Conservation (phyloP, 2,888 invertebrate species). For the Drosophila heteroneura region DNA sequence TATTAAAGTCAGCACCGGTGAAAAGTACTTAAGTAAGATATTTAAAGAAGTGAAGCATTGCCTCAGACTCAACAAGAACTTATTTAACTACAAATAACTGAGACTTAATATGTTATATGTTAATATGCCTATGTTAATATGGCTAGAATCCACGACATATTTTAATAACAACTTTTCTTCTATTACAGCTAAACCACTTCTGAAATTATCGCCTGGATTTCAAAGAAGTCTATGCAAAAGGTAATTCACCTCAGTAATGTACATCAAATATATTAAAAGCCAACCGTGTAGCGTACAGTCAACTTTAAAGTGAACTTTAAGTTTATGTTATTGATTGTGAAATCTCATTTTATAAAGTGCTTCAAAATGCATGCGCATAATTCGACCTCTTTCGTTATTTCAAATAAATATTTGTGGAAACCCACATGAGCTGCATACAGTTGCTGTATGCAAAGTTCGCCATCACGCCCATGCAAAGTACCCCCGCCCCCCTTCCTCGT, state of each 20-base stretch:
- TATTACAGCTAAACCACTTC: conserved; percentile 37
- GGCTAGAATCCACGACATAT: neutral
- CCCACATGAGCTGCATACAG: conserved; percentile 7
- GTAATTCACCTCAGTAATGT: conserved; percentile 20
- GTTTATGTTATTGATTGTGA: conserved; percentile 13
- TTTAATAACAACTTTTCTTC: neutral
- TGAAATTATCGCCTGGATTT: conserved; percentile 3
- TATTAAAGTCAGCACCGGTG: conserved; percentile 19
- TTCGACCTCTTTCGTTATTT: conserved; percentile 39
- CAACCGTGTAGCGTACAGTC: neutral
- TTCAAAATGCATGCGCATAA: conserved; percentile 26
- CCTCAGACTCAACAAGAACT: too few species aligned
- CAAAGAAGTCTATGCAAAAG: conserved; percentile 19
- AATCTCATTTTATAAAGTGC: conserved; percentile 31
- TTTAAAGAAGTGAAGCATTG: neutral
- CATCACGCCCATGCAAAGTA: neutral
- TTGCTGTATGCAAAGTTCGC: neutral
- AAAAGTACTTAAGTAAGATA: neutral
- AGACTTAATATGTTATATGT: neutral
- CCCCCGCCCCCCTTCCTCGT: too few species aligned
- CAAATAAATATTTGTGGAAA: conserved; percentile 47
- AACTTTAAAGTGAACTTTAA: neutral
- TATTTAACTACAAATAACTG: neutral
- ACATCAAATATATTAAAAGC: neutral
- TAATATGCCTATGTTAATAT: too few species aligned